Base-by-base conservation (phyloP, 2,888 invertebrate species). In the Incurvaria masculella region DNA sequence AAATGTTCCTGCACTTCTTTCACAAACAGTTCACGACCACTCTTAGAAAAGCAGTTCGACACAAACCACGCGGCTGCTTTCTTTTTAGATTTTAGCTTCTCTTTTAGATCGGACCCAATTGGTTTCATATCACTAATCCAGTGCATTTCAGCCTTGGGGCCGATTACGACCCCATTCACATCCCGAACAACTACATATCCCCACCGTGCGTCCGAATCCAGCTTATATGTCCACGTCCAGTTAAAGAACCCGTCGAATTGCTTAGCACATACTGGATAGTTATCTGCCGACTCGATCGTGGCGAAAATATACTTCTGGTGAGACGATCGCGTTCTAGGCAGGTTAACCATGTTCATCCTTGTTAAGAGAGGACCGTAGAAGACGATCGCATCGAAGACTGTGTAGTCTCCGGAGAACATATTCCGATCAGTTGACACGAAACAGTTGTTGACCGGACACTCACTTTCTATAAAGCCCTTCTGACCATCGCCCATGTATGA, bases 161-260 rank as follows among this genome's bases (percentile, higher is more conserved):
- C 76, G 1, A 75, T 58, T 0, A 63, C 49, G n/a, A 63, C 52
- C 3, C 68, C 67, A 11, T 58, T 45, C 1, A 44, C 52, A 49
- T 76, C 61, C 45, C 55, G 62, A 21, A 76, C 61, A 38, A 60
- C 47, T 23, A 79, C 57, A 54, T 79, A 79, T 2, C 66, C 61
- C 27, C 55, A 64, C 0, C 64, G 66, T 47, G 78, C 65, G 52
- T 78, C 76, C 1, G 78, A 75, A 55, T 73, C 60, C 2, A 75
- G 57, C 57, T 61, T 68, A 38, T 78, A 78, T 0, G 78, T 78
- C 1, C 68, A 58, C 1, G 79, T 78, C 71, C 69, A 72, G 53
- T 79, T 78, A 42, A 79, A 79, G 49, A 66, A 76, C 4, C 61
- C 58, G n/a, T 79, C 68, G 27, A 61, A 75, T 18, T 49, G 46